Evolutionary conservation across 1,140 invertebrate species (phyloP), one percentile per base, ranked within the genome.

Genomic region (Homalodisca vitripennis): DNA sequence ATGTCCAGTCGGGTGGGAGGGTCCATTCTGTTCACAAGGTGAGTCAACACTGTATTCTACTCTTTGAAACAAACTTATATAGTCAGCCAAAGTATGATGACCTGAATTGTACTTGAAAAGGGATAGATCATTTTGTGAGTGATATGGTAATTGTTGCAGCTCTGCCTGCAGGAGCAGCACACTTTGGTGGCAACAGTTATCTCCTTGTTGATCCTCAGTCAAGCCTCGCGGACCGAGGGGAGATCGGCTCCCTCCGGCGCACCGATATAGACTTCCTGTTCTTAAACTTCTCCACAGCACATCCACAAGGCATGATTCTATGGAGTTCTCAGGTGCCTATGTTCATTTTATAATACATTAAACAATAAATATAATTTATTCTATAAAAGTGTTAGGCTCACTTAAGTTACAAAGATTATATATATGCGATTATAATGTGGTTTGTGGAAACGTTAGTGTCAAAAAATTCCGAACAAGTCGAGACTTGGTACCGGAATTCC

Each of bases 221-320:
- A 10, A 68, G 30, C 6, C 62, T 66, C 6, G 51, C 60, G 17
- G 72, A 74, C 70, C 46, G 71, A 48, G 69, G 70, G 27, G 66
- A 47, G 17, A 22, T 48, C 22, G 3, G 20, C 26, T 14, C 26
- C 30, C 1, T 31, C 27, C 29, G 64, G 48, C 27, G 48, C 3
- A 55, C 41, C 6, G 73, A 75, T 14, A 70, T 76, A 20, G 69
- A 74, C 24, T 75, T 75, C 32, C 70, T 82, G 22, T 77, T 76
- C 71, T 65, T 89, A 26, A 89, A 89, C 75, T 88, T 89, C 76
- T 88, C 87, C 34, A 88, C 87, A 10, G 83, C 85, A 10, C 81
- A 86, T 66, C 80, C 81, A 12, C 80, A 85, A 75, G 87, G 87
- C 14, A 78, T 89, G 47, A 70, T 89, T 29, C 73, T 88, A 3